A percentile compares a stretch with the other conserved stretches of the same genome.
Conservation (phyloP, 2,113 vertebrate species). For the Eidolon helvum region DNA sequence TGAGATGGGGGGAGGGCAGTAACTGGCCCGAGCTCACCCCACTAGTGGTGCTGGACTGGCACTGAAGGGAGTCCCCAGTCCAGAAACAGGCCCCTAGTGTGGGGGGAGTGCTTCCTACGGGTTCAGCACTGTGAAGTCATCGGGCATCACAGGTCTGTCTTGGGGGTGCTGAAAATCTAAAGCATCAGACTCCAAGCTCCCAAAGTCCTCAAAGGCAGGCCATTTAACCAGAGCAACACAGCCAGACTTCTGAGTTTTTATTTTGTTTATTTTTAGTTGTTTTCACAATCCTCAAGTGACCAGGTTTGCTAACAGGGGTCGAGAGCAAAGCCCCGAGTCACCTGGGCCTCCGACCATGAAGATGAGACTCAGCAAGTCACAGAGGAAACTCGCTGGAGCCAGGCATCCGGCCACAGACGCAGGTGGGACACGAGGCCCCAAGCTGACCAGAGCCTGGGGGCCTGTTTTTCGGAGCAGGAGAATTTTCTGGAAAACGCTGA, state of each 20-base stretch:
- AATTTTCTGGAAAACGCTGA: not conserved
- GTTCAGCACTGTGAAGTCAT: not conserved
- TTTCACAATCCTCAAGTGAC: not conserved
- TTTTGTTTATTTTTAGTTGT: conserved; percentile 48
- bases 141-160: not conserved
- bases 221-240: not conserved
- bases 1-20: not conserved
- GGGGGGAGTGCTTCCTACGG: not conserved
- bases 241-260: not conserved
- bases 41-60: not conserved
- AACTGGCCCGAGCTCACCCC: not conserved
- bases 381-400: not conserved
- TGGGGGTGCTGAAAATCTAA: not conserved
- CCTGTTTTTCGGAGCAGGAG: not conserved
- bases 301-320: not conserved
- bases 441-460: not conserved
- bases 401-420: accelerated
- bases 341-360: not conserved
- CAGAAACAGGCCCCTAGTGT: not conserved
- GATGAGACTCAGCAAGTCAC: not conserved
- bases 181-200: not conserved
- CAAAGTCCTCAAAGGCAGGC: not conserved
- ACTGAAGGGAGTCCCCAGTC: not conserved
- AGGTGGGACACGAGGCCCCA: not conserved
- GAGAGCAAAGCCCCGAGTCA: not conserved